These are phyloP conservation scores for Epinephelus awoara DNA, from an alignment of 2,797 vertebrate genomes.

Conservation along the genomic window DNA sequence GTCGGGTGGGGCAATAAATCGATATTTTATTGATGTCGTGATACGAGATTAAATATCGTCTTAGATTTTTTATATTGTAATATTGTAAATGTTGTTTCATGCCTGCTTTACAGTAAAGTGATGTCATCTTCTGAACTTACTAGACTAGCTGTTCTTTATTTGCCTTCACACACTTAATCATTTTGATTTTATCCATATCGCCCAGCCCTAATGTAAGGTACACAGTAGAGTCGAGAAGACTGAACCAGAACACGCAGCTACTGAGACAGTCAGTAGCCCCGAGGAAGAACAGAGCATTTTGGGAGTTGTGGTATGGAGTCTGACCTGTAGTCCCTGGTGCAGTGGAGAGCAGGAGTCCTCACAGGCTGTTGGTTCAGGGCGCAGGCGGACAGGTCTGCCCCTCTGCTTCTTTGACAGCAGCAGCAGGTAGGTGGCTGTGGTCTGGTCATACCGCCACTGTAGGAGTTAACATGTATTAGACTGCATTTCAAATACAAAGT, in stretches of 20 bases:
- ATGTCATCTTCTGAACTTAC: no score
- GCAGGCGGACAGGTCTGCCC: slow-evolving; percentile 88
- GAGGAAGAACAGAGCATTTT: slow-evolving; percentile 26
- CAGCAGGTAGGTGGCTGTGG: slow-evolving; percentile 93
- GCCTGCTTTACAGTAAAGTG: no score
- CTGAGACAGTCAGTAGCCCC: not conserved
- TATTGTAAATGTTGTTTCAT: no score
- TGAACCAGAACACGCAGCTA: slow-evolving; percentile 13
- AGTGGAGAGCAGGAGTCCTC: slow-evolving; percentile 65
- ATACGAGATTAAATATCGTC: no score
- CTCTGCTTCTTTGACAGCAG: slow-evolving; percentile 92
- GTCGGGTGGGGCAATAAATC: no score
- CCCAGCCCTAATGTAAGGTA: not conserved
- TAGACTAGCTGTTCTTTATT: no score
- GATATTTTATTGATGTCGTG: no score
- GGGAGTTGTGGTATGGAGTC: slow-evolving; percentile 37
- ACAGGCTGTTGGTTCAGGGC: slow-evolving; percentile 53
- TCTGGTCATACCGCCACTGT: slow-evolving; percentile 95
- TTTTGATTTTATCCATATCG: no score
- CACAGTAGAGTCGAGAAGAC: not conserved
- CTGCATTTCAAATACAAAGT: slow-evolving; percentile 6
- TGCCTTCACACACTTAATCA: no score
- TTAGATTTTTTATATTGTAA: no score
- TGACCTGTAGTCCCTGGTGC: slow-evolving; percentile 82
- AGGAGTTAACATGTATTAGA: slow-evolving; percentile 25